Evolutionary conservation across 2,888 invertebrate species (phyloP).

Genomic region (Microchrysa polita): DNA sequence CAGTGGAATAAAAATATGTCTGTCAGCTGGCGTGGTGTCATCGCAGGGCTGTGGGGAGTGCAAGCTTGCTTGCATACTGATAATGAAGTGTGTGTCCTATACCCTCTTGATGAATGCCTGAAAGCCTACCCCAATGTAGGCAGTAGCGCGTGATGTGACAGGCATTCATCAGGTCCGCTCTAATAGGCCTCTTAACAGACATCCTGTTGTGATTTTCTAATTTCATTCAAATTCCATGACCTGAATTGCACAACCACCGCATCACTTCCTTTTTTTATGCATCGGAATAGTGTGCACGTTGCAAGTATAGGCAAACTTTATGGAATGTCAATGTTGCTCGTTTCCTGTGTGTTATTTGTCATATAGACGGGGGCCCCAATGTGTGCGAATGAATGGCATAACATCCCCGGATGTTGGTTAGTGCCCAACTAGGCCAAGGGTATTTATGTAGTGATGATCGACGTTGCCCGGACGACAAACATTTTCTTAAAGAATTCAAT

Average conservation of each 20-base stretch:
- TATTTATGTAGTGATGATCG: not conserved
- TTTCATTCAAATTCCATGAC: slow-evolving; percentile 33
- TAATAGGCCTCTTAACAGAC: slow-evolving; percentile 25
- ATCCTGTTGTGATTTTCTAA: slow-evolving; percentile 42
- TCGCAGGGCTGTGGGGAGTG: no score
- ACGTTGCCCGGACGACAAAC: no score
- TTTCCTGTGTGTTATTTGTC: not conserved
- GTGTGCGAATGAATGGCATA: not conserved
- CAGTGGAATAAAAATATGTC: not conserved
- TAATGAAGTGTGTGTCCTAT: no score
- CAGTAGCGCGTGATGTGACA: slow-evolving; percentile 11
- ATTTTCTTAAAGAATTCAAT: no score
- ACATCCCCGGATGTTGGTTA: slow-evolving; percentile 19
- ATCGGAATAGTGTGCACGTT: no score
- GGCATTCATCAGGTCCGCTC: slow-evolving; percentile 37
- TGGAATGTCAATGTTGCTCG: not conserved
- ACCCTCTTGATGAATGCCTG: no score
- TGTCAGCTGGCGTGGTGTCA: not conserved
- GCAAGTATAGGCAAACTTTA: not conserved
- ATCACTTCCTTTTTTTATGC: not conserved
- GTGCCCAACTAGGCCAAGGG: slow-evolving; percentile 32
- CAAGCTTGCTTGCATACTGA: no score
- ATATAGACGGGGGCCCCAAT: not conserved
- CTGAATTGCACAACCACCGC: slow-evolving; percentile 36
- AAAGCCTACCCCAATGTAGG: not conserved